phyloP scores from a whole-genome alignment of 2,797 vertebrate species.

The Mormyrops attenuatus region DNA sequence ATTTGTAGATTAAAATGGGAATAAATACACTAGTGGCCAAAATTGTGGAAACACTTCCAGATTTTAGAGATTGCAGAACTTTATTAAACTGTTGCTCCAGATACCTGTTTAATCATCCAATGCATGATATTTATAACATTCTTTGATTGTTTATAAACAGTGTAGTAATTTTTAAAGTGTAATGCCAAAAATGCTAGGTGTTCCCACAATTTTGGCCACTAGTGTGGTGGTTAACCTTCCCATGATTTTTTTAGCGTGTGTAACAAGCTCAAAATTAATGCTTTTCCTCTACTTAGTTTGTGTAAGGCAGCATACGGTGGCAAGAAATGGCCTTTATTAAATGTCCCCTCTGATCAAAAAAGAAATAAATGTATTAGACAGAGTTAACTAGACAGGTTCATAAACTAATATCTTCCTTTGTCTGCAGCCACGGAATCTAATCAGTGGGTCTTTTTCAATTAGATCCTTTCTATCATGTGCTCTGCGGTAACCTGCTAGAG shows the following conservation, averaged over 20 bases:
- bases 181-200: neutral
- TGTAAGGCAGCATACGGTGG: neutral
- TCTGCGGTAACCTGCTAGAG: neutral
- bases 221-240: neutral
- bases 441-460: neutral
- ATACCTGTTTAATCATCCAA: neutral
- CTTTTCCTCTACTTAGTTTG: neutral
- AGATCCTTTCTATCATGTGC: neutral
- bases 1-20: neutral
- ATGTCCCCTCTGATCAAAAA: neutral
- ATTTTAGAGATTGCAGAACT: neutral
- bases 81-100: neutral
- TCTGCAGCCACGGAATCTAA: constrained; percentile 1
- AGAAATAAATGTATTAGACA: neutral
- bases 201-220: neutral
- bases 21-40: neutral
- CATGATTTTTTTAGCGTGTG: neutral
- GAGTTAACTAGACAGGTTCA: neutral
- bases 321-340: neutral
- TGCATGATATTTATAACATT: neutral
- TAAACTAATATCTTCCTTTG: neutral
- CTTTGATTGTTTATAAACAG: neutral
- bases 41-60: neutral
- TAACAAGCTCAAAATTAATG: neutral
- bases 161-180: neutral